These are phyloP conservation scores for Heliopora coerulea DNA, from an alignment of 92 coral and sea anemone genomes.

Conservation along the genomic window DNA sequence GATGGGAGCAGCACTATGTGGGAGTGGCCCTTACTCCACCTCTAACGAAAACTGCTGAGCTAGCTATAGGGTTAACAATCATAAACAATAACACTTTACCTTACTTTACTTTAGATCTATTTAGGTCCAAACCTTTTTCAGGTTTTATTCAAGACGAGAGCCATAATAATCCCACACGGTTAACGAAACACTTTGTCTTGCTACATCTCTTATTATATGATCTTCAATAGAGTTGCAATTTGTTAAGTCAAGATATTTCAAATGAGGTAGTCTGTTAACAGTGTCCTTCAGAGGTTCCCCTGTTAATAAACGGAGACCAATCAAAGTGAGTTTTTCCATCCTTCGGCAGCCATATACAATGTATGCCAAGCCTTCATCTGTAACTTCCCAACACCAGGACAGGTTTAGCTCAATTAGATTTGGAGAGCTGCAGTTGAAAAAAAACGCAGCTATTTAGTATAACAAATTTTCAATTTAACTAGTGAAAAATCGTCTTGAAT, in stretches of 20 bases:
- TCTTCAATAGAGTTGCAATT: slow-evolving; percentile 84
- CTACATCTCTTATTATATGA: slow-evolving; percentile 72
- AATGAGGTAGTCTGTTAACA: slow-evolving; percentile 59
- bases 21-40: too few species aligned
- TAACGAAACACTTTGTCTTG: slow-evolving; percentile 49
- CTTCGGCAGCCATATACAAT: slow-evolving; percentile 58
- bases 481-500: background rate
- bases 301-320: slow-evolving; percentile 65
- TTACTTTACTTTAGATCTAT: too few species aligned
- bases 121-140: too few species aligned
- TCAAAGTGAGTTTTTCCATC: slow-evolving; percentile 59
- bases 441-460: too few species aligned
- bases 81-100: too few species aligned
- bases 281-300: slow-evolving; percentile 70
- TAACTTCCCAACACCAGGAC: slow-evolving; percentile 94
- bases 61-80: too few species aligned
- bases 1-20: too few species aligned
- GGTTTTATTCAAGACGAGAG: background rate
- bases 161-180: slow-evolving; percentile 78
- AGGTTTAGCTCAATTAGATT: slow-evolving; percentile 67
- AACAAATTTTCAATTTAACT: too few species aligned
- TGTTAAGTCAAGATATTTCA: slow-evolving; percentile 69
- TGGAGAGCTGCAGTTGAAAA: slow-evolving; percentile 57
- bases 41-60: too few species aligned
- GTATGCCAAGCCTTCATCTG: slow-evolving; percentile 76